Base-by-base conservation (phyloP, 35 echinoderm and acorn worm species). In the Lytechinus variegatus region DNA sequence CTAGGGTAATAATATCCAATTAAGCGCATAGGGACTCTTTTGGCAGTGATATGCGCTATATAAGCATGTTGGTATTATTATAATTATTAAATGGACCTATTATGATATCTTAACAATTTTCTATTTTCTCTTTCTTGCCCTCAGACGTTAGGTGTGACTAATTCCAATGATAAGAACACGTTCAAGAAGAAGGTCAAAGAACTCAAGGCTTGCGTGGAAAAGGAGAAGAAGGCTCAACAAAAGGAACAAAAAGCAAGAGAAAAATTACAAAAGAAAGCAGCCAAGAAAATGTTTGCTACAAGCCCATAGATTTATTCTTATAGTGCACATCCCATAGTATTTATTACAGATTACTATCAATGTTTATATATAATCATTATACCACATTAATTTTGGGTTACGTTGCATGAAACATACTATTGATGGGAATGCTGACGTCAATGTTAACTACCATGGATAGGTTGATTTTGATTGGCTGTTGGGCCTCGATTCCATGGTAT, bases 171-270 rank as follows among this genome's bases (percentile, higher is more conserved):
- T 66, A 95, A 95, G 52, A 96, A 92, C 21, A 66, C 95, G 12
- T 97, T 99, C 92, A 98, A 97, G 95, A 99, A 99, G 94, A 99
- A 99, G 87, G 87, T 99, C 27, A 99, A 99, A 89, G 98, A 99
- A 27, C 95, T 99, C 87, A 99, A 97, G 96, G 54, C 95, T 0
- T 94, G 95, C 12, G 95, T 99, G 19, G 98, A 99, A 71, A 99
- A 98, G 56, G 98, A 99, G 54, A 96, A 94, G 91, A 98, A 98
- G 95, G 95, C 95, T 5, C 29, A 71, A 1, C 96, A 91, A 51
- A 99, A 99, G 90, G 98, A 99, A 56, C 95, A 96, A 58, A 99
- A 99, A 94, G 96, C 92, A 14, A 94, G 96, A 9, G 98, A 99
- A 61, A 99, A 99, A 95, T 94, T 98, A 94, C 96, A 97, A 86